Conservation (phyloP, 2,888 invertebrate genomes). For the Nomada goodeniana region DNA sequence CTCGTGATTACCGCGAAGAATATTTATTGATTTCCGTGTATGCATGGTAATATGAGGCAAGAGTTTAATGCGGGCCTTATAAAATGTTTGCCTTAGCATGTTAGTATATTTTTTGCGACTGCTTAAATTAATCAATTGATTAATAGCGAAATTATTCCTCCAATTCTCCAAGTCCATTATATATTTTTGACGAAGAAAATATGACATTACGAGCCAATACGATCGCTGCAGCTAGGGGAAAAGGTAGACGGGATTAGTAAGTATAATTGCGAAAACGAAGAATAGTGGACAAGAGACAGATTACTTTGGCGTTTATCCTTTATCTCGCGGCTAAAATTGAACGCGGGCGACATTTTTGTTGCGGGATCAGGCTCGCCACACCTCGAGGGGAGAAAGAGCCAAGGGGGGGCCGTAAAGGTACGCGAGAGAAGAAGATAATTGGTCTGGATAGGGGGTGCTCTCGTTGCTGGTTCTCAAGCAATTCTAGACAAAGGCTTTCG, state of each 20-base stretch:
- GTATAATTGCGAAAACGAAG: constrained; percentile 18
- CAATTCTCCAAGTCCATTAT: too few relatives aligned
- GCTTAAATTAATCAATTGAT: background rate
- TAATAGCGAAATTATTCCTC: too few relatives aligned
- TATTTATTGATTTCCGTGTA: background rate
- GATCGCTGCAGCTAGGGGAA: background rate
- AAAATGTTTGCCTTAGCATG: too few relatives aligned
- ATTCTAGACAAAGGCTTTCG: constrained; percentile 74
- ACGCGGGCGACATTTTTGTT: constrained; percentile 68
- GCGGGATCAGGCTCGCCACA: constrained; percentile 54
- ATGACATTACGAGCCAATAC: too few relatives aligned
- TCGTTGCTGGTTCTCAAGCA: constrained; percentile 73
- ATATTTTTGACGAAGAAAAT: constrained; percentile 4
- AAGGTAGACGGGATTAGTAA: constrained; percentile 11
- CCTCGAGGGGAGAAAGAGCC: constrained; percentile 36
- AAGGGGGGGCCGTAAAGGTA: constrained; percentile 10
- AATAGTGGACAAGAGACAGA: constrained; percentile 33
- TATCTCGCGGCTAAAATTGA: constrained; percentile 73
- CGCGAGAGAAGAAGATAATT: constrained; percentile 68
- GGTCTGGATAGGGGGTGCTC: constrained; percentile 63
- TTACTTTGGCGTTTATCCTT: constrained; percentile 70
- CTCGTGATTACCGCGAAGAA: background rate
- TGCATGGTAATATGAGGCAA: too few relatives aligned
- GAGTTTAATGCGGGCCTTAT: too few relatives aligned
- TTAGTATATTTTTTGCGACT: background rate